A percentile compares a stretch with the other conserved stretches of the same genome.
Evolutionary conservation across 2,113 vertebrate species (phyloP).

Genomic region (Hippopotamus amphibius): DNA sequence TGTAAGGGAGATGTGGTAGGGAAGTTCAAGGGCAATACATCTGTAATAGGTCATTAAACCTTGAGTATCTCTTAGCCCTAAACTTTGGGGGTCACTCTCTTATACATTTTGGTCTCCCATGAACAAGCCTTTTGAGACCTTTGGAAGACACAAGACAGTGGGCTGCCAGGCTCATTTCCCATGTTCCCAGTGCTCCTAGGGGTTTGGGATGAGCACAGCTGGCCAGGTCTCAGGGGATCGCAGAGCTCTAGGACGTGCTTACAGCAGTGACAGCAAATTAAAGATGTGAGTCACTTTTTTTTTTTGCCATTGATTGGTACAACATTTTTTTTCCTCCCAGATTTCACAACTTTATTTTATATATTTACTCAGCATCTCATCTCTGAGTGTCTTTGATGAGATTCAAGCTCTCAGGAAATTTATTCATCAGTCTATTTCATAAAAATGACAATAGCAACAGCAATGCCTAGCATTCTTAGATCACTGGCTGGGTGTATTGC

Average conservation of each 20-base stretch:
- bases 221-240: not conserved
- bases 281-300: not conserved
- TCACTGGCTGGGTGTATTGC: not conserved
- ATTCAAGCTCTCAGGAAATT: not conserved
- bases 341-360: conserved; percentile 44
- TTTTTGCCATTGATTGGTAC: not conserved
- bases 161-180: not conserved
- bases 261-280: not conserved
- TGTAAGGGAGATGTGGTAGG: not conserved
- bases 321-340: not conserved
- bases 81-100: not conserved
- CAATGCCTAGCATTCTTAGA: not conserved
- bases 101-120: not conserved
- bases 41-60: not conserved
- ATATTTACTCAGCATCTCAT: conserved; percentile 49
- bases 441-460: not conserved
- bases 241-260: not conserved
- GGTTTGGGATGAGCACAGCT: not conserved
- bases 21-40: not conserved
- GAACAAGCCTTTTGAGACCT: not conserved
- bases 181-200: not conserved
- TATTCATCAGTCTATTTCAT: conserved; percentile 32
- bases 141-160: not conserved
- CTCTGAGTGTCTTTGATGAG: conserved; percentile 43
- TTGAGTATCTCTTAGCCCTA: not conserved